Evolutionary conservation across 2,797 vertebrate species (phyloP).

Genomic region (Furcifer pardalis): DNA sequence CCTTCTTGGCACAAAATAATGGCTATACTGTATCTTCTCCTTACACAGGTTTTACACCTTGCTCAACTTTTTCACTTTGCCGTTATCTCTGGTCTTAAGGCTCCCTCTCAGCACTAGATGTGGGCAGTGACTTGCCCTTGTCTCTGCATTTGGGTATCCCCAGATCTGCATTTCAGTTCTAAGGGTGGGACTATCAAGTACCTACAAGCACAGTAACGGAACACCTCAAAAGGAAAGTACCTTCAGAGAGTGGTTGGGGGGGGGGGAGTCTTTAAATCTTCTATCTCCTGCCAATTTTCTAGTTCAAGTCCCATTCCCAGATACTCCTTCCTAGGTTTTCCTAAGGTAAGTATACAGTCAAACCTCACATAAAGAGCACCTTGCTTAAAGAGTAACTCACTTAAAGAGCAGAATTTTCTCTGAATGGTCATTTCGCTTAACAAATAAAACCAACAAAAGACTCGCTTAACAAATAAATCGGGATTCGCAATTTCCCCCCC

Average conservation of each 20-base stretch:
- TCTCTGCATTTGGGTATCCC: neutral
- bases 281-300: neutral
- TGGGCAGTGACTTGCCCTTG: neutral
- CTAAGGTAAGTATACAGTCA: neutral
- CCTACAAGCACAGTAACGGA: neutral
- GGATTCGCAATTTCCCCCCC: no score
- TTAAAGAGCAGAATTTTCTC: no score
- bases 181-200: neutral
- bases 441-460: no score
- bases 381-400: no score
- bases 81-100: neutral
- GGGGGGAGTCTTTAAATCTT: no score
- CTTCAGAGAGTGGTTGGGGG: neutral
- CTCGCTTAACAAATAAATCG: no score
- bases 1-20: neutral
- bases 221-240: neutral
- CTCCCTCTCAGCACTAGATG: neutral
- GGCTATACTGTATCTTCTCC: neutral
- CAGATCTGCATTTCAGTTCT: neutral
- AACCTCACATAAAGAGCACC: no score
- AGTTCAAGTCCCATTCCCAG: neutral
- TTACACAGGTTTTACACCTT: neutral
- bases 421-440: no score
- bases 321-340: neutral
- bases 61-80: neutral